Conservation (phyloP, 1,140 invertebrate genomes). For the Adoxophyes honmai region DNA sequence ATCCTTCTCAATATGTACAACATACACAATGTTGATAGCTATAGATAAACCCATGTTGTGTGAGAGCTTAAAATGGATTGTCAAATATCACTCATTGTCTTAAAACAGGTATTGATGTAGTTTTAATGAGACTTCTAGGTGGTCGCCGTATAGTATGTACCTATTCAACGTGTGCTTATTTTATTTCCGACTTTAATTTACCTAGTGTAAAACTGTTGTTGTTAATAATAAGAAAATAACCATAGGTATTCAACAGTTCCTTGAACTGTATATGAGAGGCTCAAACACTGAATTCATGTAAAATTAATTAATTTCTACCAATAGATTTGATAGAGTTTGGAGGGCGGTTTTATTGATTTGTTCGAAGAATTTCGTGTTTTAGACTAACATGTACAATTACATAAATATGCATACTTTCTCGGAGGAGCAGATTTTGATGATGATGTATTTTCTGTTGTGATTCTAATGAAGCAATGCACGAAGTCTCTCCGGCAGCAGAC, state of each 20-base stretch:
- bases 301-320: not conserved
- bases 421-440: slow-evolving; percentile 36
- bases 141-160: not conserved
- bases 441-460: no score
- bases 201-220: slow-evolving; percentile 53
- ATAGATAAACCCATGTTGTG: slow-evolving; percentile 4
- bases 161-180: slow-evolving; percentile 11
- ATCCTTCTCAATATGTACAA: no score
- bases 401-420: slow-evolving; percentile 26
- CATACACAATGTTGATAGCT: not conserved
- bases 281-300: not conserved
- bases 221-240: slow-evolving; percentile 50
- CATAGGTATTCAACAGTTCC: slow-evolving; percentile 58
- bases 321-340: not conserved
- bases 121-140: slow-evolving; percentile 4
- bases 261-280: slow-evolving; percentile 29
- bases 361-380: not conserved
- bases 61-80: slow-evolving; percentile 8
- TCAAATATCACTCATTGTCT: slow-evolving; percentile 5
- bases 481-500: no score
- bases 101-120: slow-evolving; percentile 2
- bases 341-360: no score
- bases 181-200: not conserved
- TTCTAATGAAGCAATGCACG: no score
- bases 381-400: not conserved